Evolutionary conservation across 2,888 invertebrate species (phyloP), one percentile per base, ranked within the genome.

Genomic region (Acholoe squamosa): DNA sequence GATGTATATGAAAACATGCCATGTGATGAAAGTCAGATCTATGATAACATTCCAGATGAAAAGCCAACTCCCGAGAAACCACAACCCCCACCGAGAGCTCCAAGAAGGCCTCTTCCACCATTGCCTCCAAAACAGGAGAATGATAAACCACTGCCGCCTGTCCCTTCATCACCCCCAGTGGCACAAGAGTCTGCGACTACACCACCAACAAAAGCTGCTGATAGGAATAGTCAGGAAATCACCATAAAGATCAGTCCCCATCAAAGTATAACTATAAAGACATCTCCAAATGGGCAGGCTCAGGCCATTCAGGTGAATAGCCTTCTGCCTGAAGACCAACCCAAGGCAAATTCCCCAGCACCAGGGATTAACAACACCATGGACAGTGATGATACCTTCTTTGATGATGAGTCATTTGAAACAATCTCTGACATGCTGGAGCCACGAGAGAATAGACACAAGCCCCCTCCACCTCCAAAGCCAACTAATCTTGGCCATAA

Each of bases 331-430:
- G 90, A 67, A 61, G 56, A 84, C 19, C 61, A 31, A 33, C 84
- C 84, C 25, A 28, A 51, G 7, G 54, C 16, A 33, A 25, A 52
- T 12, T 33, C 34, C 10, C 7, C 12, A 16, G 43, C 34, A 43
- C 43, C 31, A 31, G 56, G 52, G 12, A 88, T 76, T 3, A 86
- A 54, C 56, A 86, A 22, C 19, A 28, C 54, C 25, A n/a, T 89
- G 25, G 92, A 91, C 51, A 91, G 91, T 89, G 92, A 92, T 28
- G 92, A 93, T 51, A 92, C 92, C 19, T 93, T 90, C 84, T 92
- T 93, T 43, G 93, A 93, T 86, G 93, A 93, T 71, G 92, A 91
- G 52, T 92, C 92, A 0, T 91, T 93, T 33, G 92, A 93, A 71
- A 91, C 92, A 14, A 71, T 92, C 7, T 90, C 90, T n/a, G 90